Conservation (phyloP, 2,888 invertebrate species). For the Nomada ferruginata region DNA sequence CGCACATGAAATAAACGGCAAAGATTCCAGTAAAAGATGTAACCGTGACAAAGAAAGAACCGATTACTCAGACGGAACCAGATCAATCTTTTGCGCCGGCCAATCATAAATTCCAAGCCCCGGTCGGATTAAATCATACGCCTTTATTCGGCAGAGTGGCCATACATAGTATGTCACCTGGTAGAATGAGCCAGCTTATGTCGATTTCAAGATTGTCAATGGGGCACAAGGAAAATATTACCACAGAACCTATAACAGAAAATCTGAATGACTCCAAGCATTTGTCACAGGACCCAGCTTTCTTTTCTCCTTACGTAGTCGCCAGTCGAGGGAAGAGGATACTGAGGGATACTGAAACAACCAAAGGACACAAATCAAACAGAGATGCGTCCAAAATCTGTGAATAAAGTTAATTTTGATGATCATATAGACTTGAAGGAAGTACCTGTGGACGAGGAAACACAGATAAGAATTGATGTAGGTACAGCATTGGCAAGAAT, state of each 20-base stretch:
- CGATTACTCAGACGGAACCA: background rate
- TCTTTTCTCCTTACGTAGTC: constrained; percentile 86
- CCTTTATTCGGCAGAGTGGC: constrained; percentile 71
- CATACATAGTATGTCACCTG: constrained; percentile 25
- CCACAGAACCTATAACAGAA: background rate
- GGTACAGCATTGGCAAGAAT: constrained; percentile 64
- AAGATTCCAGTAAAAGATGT: constrained; percentile 18
- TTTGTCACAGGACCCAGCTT: constrained; percentile 53
- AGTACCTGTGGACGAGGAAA: constrained; percentile 64
- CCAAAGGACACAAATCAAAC: constrained; percentile 45
- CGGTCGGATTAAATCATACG: constrained; percentile 61
- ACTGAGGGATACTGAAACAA: constrained; percentile 71
- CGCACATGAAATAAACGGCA: background rate
- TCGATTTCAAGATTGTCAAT: background rate
- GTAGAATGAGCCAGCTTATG: background rate
- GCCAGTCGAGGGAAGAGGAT: constrained; percentile 86
- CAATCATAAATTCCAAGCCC: constrained; percentile 86
- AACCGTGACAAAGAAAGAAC: background rate
- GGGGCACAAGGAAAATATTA: background rate
- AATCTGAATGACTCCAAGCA: background rate
- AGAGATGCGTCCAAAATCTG: constrained; percentile 60
- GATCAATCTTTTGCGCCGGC: constrained; percentile 85
- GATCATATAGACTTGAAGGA: constrained; percentile 68
- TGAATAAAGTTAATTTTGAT: constrained; percentile 78
- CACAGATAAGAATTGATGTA: constrained; percentile 54